These are phyloP conservation scores for Atta colombica DNA, from an alignment of 1,140 invertebrate genomes.

Conservation along the genomic window DNA sequence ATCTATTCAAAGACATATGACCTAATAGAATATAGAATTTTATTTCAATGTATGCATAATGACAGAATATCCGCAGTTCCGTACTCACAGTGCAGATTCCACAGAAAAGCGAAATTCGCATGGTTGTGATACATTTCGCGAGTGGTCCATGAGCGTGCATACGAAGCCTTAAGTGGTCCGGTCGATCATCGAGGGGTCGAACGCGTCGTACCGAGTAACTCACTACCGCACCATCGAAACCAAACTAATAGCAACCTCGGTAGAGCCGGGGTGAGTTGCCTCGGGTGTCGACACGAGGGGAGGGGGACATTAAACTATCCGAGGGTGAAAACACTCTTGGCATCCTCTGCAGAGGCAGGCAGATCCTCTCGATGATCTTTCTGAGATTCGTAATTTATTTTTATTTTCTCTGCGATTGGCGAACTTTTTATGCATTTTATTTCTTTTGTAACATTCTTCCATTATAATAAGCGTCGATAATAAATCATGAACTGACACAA, in stretches of 20 bases:
- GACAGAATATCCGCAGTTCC: neutral
- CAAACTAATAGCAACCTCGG: constrained; percentile 79
- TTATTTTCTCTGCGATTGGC: neutral
- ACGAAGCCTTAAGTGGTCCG: constrained; percentile 57
- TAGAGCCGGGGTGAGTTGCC: constrained; percentile 68
- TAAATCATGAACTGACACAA: neutral
- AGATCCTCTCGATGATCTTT: neutral
- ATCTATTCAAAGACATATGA: too few relatives aligned
- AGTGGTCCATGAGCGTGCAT: constrained; percentile 37
- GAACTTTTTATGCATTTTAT: neutral
- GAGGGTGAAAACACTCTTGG: constrained; percentile 67
- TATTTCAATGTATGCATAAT: neutral
- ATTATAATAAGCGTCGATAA: neutral
- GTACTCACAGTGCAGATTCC: constrained; percentile 81
- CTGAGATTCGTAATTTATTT: neutral
- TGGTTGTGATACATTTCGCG: constrained; percentile 82
- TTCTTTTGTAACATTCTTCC: neutral
- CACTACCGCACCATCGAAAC: constrained; percentile 83
- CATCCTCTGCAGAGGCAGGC: constrained; percentile 37
- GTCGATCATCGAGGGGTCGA: constrained; percentile 72
- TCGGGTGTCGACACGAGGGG: constrained; percentile 63
- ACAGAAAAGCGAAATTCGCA: constrained; percentile 81
- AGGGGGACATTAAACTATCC: constrained; percentile 65
- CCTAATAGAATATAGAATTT: too few relatives aligned
- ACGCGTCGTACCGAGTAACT: constrained; percentile 82